These are phyloP conservation scores for Calidris pugnax DNA, from an alignment of 2,113 vertebrate species.

Conservation along the genomic window DNA sequence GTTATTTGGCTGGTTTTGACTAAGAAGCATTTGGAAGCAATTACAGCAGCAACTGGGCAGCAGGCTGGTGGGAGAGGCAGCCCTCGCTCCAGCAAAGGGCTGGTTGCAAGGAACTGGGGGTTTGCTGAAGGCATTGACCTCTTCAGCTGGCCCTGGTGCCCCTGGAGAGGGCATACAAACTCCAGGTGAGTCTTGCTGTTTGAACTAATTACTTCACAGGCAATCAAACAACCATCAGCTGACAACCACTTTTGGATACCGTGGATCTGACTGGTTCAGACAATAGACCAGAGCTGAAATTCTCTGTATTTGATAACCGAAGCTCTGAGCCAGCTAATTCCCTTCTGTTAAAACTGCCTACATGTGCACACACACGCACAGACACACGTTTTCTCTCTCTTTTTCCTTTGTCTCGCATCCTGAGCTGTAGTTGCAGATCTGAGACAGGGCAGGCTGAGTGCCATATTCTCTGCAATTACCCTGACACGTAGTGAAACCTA, in stretches of 20 bases:
- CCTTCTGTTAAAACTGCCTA: slow-evolving; percentile 10
- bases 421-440: not conserved
- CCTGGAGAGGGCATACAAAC: not conserved
- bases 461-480: not conserved
- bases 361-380: rapidly evolving
- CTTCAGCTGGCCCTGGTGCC: not conserved
- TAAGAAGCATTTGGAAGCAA: not conserved
- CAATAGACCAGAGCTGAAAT: not conserved
- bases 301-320: not conserved
- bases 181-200: not conserved
- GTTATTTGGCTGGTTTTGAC: not conserved
- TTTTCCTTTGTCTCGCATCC: not conserved
- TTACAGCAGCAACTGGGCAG: not conserved
- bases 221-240: not conserved
- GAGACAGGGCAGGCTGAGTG: not conserved
- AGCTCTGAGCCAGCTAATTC: slow-evolving; percentile 3
- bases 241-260: not conserved
- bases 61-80: not conserved
- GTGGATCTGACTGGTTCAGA: not conserved
- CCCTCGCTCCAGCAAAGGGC: not conserved
- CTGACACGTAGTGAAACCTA: not conserved
- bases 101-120: not conserved
- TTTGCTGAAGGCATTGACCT: not conserved
- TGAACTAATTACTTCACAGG: not conserved
- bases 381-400: not conserved